Conservation (phyloP, 1,140 invertebrate species). For the Meloidogyne chitwoodi region DNA sequence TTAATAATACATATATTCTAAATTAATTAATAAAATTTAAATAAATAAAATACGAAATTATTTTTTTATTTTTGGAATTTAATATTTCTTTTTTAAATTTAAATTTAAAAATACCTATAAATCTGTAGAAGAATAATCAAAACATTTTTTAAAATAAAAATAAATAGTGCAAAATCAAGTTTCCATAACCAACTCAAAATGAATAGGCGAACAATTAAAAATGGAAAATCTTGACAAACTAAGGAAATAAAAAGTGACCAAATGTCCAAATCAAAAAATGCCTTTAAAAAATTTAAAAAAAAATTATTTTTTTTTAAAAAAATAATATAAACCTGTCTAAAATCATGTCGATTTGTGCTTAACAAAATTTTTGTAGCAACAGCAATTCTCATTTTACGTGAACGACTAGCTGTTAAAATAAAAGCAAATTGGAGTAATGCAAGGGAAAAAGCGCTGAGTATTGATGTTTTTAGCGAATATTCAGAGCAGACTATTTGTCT, state of each 20-base stretch:
- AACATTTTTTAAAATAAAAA: constrained; percentile 57
- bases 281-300: constrained; percentile 26
- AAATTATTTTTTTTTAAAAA: background rate
- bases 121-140: constrained; percentile 58
- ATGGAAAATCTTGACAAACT: constrained; percentile 56
- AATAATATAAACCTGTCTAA: constrained; percentile 37
- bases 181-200: constrained; percentile 46
- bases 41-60: too few species aligned
- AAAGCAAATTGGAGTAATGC: constrained; percentile 57
- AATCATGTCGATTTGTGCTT: constrained; percentile 25
- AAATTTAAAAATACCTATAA: constrained; percentile 33
- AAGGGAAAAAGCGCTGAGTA: constrained; percentile 58
- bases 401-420: constrained; percentile 50
- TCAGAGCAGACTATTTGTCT: constrained; percentile 48
- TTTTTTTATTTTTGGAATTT: too few species aligned
- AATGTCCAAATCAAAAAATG: constrained; percentile 55
- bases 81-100: too few species aligned
- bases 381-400: constrained; percentile 58
- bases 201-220: constrained; percentile 53
- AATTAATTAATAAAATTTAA: too few species aligned
- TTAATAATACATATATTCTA: constrained; percentile 52
- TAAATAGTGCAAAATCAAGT: constrained; percentile 57
- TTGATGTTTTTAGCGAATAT: constrained; percentile 44
- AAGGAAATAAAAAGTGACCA: constrained; percentile 58
- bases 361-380: constrained; percentile 49